phyloP scores from a whole-genome alignment of 2,113 vertebrate species.

The Channa maculata region DNA sequence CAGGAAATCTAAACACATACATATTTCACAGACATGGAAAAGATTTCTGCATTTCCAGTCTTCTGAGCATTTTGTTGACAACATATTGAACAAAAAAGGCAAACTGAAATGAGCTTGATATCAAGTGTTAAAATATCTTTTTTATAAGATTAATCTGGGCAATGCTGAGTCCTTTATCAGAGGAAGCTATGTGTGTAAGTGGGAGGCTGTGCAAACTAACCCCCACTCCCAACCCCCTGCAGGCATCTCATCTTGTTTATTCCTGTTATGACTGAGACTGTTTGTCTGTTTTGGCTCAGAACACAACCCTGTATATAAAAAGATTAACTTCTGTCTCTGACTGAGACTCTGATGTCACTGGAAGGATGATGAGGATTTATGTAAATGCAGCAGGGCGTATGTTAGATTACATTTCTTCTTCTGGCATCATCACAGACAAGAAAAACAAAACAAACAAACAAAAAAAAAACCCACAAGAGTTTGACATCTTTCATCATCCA shows the following conservation, averaged over 20 bases:
- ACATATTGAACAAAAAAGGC: neutral
- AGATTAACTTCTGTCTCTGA: conserved; percentile 40
- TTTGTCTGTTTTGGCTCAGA: conserved; percentile 41
- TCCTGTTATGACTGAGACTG: conserved; percentile 20
- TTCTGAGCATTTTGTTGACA: neutral
- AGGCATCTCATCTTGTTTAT: conserved; percentile 62
- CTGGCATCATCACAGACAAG: neutral
- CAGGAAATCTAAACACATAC: conserved; percentile 1
- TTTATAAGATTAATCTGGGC: neutral
- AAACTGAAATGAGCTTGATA: neutral
- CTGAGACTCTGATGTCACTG: conserved; percentile 14
- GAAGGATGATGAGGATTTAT: conserved; percentile 31
- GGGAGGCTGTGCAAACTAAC: conserved; percentile 37
- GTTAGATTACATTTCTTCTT: conserved; percentile 18
- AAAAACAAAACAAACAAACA: neutral
- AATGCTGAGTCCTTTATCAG: conserved; percentile 9
- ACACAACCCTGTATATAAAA: conserved; percentile 53
- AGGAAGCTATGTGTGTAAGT: conserved; percentile 35
- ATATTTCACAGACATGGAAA: conserved; percentile 5
- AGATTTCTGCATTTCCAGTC: neutral
- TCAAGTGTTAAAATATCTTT: neutral
- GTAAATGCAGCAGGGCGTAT: conserved; percentile 25
- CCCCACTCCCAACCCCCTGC: conserved; percentile 3
- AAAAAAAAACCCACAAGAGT: neutral
- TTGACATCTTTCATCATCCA: conserved; percentile 37